Evolutionary conservation across 2,797 vertebrate species (phyloP).

Genomic region (Pipistrellus pygmaeus): DNA sequence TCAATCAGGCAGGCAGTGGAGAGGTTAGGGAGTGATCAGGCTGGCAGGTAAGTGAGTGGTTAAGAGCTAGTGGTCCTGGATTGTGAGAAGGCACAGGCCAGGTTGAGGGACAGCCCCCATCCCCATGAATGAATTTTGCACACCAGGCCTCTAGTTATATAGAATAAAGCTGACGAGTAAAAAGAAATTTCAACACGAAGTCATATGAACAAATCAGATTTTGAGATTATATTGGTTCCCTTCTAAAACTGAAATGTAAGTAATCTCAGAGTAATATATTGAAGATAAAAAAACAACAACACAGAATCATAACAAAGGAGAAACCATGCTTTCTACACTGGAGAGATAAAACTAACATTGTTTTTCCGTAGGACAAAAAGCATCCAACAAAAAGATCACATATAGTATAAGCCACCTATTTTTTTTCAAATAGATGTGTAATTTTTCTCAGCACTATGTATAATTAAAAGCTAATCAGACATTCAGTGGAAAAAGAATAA

Average conservation of each 20-base stretch:
- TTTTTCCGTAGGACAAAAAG: constrained; percentile 35
- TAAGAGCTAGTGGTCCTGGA: too few relatives aligned
- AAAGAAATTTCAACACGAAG: background rate
- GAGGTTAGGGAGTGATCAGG: too few relatives aligned
- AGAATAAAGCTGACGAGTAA: constrained; percentile 41
- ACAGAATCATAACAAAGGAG: background rate
- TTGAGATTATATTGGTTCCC: background rate
- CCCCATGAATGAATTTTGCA: too few relatives aligned
- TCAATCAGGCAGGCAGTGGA: too few relatives aligned
- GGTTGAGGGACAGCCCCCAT: too few relatives aligned
- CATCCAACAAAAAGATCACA: constrained; percentile 20
- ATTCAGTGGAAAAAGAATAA: constrained; percentile 27
- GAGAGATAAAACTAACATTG: constrained; percentile 31
- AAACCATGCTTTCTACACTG: background rate
- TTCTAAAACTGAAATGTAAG: constrained; percentile 51
- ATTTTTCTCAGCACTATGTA: background rate
- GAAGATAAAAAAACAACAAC: background rate
- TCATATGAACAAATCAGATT: constrained; percentile 11
- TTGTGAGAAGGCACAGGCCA: too few relatives aligned
- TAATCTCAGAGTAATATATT: constrained; percentile 17
- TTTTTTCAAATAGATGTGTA: constrained; percentile 43
- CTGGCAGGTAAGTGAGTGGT: too few relatives aligned
- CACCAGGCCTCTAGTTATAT: background rate
- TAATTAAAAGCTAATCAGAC: constrained; percentile 65
- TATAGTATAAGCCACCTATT: background rate